Evolutionary conservation across 2,113 vertebrate species (phyloP), one percentile per base, ranked within the genome.

Genomic region (Manacus vitellinus): DNA sequence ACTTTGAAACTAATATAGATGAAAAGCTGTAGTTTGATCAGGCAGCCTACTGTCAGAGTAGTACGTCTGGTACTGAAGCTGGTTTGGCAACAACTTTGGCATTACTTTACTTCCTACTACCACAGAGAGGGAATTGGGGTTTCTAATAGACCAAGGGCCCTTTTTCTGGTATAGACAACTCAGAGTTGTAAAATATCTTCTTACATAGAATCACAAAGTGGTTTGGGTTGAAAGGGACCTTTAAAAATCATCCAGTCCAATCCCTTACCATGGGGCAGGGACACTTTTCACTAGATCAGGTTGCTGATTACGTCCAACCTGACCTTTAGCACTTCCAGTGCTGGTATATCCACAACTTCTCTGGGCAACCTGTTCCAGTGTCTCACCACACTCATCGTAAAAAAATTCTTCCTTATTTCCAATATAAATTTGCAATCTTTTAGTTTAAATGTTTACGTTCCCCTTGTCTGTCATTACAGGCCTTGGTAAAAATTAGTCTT

Each of bases 51-150:
- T 85, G 25, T 41, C 20, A 0, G 13, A 28, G 19, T 51, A n/a
- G 4, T 56, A 8, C 0, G 0, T 66, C 27, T 74, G 31, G 22
- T 47, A 41, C 16, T 71, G 51, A 76, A 81, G 63, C 41, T 87
- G 31, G 8, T 31, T 61, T 65, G 59, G 14, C 33, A 33, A 4
- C 43, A 62, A 12, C 24, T 82, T 92, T 92, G 46, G 3, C n/a
- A 15, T n/a, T 75, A 10, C 2, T 0, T n/a, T 72, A 28, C 10
- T 79, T 85, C 58, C 15, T 82, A 2, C 13, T 75, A 17, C 52
- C 7, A 59, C 25, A 37, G 35, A 61, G 13, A 44, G 25, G 8
- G 17, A 76, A 12, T 55, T 0, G 0, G 43, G 2, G 4, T 68
- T 88, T 68, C 35, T 9, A 3, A 7, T 61, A 49, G 46, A 21